Evolutionary conservation across 1,140 invertebrate genomes (phyloP).

Genomic region (Dendroctonus valens): DNA sequence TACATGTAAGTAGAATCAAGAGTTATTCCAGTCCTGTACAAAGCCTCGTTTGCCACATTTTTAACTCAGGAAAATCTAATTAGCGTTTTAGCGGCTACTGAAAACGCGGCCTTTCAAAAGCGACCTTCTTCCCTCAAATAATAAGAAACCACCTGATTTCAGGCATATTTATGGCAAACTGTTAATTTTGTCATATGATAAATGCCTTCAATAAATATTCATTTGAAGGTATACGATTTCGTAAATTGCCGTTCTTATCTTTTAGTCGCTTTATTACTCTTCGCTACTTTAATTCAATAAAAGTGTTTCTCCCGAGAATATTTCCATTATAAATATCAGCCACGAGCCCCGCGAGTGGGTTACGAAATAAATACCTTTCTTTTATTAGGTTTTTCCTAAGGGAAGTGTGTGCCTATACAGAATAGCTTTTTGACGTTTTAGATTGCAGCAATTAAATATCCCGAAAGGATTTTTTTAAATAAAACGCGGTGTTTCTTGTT

Average conservation of each 20-base stretch:
- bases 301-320: constrained; percentile 14
- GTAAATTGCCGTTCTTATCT: constrained; percentile 18
- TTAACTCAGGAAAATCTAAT: too few relatives aligned
- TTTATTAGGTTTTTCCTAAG: too few relatives aligned
- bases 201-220: constrained; percentile 28
- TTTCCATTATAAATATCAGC: constrained; percentile 19
- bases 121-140: too few relatives aligned
- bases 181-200: constrained; percentile 30
- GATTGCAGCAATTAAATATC: not conserved
- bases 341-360: too few relatives aligned
- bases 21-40: too few relatives aligned
- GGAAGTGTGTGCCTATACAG: not conserved
- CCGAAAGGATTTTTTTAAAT: too few relatives aligned
- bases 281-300: constrained; percentile 24
- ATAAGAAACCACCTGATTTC: constrained; percentile 5
- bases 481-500: too few relatives aligned
- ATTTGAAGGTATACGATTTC: constrained; percentile 21
- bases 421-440: not conserved
- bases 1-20: too few relatives aligned
- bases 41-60: too few relatives aligned
- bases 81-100: too few relatives aligned
- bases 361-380: too few relatives aligned
- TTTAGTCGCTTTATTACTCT: constrained; percentile 20
- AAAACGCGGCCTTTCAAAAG: too few relatives aligned
- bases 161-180: constrained; percentile 9